Evolutionary conservation across 2,113 vertebrate genomes (phyloP).

Genomic region (Brachyhypopomus occidentalis): DNA sequence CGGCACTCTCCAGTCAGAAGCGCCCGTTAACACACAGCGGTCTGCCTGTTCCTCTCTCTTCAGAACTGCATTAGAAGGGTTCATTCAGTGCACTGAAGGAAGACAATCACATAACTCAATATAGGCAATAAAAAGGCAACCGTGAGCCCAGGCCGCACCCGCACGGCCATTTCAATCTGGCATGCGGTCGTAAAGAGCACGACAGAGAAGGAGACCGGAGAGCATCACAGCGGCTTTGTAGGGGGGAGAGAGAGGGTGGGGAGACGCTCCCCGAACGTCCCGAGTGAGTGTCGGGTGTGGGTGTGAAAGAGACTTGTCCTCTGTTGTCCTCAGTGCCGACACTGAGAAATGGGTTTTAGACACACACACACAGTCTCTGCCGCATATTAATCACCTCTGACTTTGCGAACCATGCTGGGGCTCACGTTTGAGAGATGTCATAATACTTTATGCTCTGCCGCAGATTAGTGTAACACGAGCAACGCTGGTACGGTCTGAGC

Average conservation of each 20-base stretch:
- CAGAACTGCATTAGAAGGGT: conserved; percentile 27
- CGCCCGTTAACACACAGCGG: not conserved
- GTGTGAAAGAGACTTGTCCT: not conserved
- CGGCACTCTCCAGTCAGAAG: not conserved
- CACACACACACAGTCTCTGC: not conserved
- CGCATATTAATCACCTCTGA: conserved; percentile 1
- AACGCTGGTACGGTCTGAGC: no score
- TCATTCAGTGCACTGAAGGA: conserved; percentile 8
- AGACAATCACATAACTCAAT: not conserved
- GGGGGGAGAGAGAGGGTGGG: not conserved
- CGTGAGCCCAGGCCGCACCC: not conserved
- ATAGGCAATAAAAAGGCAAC: not conserved
- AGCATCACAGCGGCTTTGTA: not conserved
- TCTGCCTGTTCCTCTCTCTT: conserved; percentile 13
- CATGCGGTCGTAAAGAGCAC: not conserved
- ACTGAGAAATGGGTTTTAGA: conserved; percentile 18
- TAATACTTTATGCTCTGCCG: no score
- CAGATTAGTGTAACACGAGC: no score
- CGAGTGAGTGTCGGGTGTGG: not conserved
- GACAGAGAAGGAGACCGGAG: not conserved
- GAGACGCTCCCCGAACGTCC: not conserved
- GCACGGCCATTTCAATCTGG: not conserved
- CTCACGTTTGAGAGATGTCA: no score
- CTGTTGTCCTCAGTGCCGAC: conserved; percentile 12
- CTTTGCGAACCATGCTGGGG: not conserved